Conservation (phyloP, 2,888 invertebrate genomes). For the Phyto melanocephala region DNA sequence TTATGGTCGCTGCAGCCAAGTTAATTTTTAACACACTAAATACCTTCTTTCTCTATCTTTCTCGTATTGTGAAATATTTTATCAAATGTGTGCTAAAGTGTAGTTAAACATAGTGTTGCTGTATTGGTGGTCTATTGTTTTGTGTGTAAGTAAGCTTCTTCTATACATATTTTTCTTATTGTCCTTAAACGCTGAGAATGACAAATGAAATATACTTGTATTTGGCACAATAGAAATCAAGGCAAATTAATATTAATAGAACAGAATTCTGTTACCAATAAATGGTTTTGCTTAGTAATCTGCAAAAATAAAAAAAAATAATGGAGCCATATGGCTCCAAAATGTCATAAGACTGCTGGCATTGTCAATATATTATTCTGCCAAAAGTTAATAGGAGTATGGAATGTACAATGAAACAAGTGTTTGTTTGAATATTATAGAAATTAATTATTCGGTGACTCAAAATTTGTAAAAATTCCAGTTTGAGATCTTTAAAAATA, state of each 20-base stretch:
- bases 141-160: background rate
- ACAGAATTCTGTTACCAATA: background rate
- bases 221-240: slow-evolving; percentile 25
- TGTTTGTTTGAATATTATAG: too few species aligned
- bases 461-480: too few species aligned
- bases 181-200: background rate
- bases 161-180: background rate
- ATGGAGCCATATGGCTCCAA: slow-evolving; percentile 16
- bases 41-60: background rate
- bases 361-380: background rate
- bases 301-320: background rate
- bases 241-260: slow-evolving; percentile 17
- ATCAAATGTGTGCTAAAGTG: background rate
- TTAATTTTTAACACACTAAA: background rate
- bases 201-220: slow-evolving; percentile 46
- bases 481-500: too few species aligned
- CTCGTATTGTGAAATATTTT: background rate
- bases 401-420: too few species aligned
- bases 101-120: background rate
- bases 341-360: background rate
- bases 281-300: slow-evolving; percentile 13
- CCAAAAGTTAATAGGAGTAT: background rate
- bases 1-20: slow-evolving; percentile 6
- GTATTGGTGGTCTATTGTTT: background rate
- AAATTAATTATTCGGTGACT: too few species aligned